phyloP scores from a whole-genome alignment of 2,888 invertebrate species.

The Catonia carolina region DNA sequence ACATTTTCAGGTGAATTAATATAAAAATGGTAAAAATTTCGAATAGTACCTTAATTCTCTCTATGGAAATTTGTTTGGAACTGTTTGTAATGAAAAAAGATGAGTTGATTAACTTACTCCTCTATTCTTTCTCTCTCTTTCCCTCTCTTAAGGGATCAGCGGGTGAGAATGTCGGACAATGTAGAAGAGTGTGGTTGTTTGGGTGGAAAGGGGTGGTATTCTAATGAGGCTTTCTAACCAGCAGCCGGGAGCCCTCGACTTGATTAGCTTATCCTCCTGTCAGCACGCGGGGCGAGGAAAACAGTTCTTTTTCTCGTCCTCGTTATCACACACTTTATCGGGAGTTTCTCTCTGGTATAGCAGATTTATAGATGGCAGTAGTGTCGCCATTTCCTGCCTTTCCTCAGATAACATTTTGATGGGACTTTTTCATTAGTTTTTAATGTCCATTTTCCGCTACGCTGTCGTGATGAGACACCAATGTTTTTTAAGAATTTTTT shows the following conservation, averaged over 20 bases:
- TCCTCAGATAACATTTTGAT: slow-evolving; percentile 11
- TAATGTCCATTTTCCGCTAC: slow-evolving; percentile 6
- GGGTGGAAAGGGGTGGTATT: neutral
- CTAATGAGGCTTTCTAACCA: slow-evolving; percentile 3
- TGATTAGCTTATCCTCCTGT: slow-evolving; percentile 6
- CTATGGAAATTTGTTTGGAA: too few species aligned
- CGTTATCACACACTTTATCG: neutral
- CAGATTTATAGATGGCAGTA: slow-evolving; percentile 10
- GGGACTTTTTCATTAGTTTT: slow-evolving; percentile 14
- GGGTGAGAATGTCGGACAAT: too few species aligned
- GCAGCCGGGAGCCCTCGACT: neutral
- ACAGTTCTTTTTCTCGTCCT: slow-evolving; percentile 3
- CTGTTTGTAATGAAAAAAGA: too few species aligned
- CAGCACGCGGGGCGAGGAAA: neutral
- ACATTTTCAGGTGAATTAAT: too few species aligned
- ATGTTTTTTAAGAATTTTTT: neutral
- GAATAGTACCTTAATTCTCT: too few species aligned
- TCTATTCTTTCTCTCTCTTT: too few species aligned
- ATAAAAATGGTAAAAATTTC: too few species aligned
- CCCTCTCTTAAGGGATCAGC: too few species aligned
- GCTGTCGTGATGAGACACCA: neutral
- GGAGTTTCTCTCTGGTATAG: neutral
- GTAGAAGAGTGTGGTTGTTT: too few species aligned
- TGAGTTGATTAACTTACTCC: too few species aligned
- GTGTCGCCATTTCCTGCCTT: slow-evolving; percentile 10